Conservation (phyloP, 2,797 vertebrate species). For the Lagodon rhomboides region DNA sequence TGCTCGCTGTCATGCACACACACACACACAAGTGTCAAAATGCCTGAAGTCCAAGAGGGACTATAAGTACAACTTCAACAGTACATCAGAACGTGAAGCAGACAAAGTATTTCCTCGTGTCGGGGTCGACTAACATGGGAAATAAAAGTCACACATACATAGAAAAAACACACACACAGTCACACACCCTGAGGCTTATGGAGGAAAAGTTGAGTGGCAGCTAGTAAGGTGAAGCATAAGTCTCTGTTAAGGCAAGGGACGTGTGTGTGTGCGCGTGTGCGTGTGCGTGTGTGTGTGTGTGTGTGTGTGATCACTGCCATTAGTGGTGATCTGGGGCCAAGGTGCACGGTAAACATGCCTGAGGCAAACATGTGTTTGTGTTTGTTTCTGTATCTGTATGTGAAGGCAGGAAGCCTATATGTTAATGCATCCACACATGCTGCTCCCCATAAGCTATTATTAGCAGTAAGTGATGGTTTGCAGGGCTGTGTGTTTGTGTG, state of each 20-base stretch:
- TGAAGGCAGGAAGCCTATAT: slow-evolving; percentile 27
- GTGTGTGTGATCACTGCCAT: slow-evolving; percentile 35
- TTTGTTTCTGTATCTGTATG: slow-evolving; percentile 17
- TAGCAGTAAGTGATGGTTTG: slow-evolving; percentile 44
- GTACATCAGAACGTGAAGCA: slow-evolving; percentile 19
- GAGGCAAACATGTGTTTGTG: slow-evolving; percentile 20
- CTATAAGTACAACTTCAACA: slow-evolving; percentile 8
- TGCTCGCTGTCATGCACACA: not conserved
- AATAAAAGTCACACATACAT: slow-evolving; percentile 42
- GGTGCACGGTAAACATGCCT: slow-evolving; percentile 39
- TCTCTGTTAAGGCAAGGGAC: slow-evolving; percentile 54
- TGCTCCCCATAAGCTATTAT: slow-evolving; percentile 47
- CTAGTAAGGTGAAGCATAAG: slow-evolving; percentile 63
- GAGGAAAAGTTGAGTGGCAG: slow-evolving; percentile 68
- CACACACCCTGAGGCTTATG: slow-evolving; percentile 52
- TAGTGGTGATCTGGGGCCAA: slow-evolving; percentile 42
- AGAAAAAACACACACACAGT: slow-evolving; percentile 13
- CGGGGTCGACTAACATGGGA: slow-evolving; percentile 40
- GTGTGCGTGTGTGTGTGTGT: slow-evolving; percentile 28
- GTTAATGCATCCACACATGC: slow-evolving; percentile 36
- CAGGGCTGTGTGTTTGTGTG: slow-evolving; percentile 14
- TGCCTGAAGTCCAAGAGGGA: slow-evolving; percentile 28
- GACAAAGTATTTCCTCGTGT: slow-evolving; percentile 46
- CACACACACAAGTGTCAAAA: slow-evolving; percentile 8
- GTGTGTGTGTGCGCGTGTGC: slow-evolving; percentile 23